Evolutionary conservation across 2,888 invertebrate species (phyloP).

Genomic region (Schizotus pectinicornis): DNA sequence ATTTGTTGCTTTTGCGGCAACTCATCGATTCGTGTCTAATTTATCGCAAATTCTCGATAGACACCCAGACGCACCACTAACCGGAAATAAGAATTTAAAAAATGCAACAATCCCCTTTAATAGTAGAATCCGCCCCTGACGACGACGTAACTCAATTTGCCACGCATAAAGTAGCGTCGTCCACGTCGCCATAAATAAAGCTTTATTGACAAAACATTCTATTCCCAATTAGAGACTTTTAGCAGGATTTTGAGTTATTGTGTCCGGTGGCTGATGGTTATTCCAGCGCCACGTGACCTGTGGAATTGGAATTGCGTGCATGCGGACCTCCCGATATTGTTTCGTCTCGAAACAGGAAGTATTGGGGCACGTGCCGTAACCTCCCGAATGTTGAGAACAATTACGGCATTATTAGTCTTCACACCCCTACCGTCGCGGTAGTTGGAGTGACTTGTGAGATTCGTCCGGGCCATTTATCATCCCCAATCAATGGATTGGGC

Average conservation of each 20-base stretch:
- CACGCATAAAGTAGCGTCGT: slow-evolving; percentile 7
- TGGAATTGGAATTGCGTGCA: slow-evolving; percentile 31
- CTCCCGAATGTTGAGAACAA: slow-evolving; percentile 41
- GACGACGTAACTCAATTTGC: slow-evolving; percentile 11
- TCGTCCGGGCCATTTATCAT: slow-evolving; percentile 37
- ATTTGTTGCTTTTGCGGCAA: background rate
- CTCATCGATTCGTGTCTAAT: background rate
- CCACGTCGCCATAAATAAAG: slow-evolving; percentile 11
- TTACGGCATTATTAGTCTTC: slow-evolving; percentile 45
- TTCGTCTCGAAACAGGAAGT: slow-evolving; percentile 40
- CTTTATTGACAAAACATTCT: slow-evolving; percentile 42
- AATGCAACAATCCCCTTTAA: background rate
- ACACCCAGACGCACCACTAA: background rate
- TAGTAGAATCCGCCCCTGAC: slow-evolving; percentile 10
- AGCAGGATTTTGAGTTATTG: slow-evolving; percentile 41
- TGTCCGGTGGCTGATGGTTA: slow-evolving; percentile 38
- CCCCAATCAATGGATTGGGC: slow-evolving; percentile 36
- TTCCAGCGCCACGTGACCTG: slow-evolving; percentile 38
- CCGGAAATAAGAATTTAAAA: no score
- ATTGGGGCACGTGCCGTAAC: slow-evolving; percentile 39
- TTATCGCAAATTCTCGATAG: background rate
- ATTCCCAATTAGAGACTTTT: slow-evolving; percentile 42
- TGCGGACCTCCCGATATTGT: slow-evolving; percentile 17
- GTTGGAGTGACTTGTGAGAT: slow-evolving; percentile 35
- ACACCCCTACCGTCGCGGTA: slow-evolving; percentile 36